These are phyloP conservation scores for Megaceryle maxima DNA, from an alignment of 2,113 vertebrate genomes.

Conservation along the genomic window DNA sequence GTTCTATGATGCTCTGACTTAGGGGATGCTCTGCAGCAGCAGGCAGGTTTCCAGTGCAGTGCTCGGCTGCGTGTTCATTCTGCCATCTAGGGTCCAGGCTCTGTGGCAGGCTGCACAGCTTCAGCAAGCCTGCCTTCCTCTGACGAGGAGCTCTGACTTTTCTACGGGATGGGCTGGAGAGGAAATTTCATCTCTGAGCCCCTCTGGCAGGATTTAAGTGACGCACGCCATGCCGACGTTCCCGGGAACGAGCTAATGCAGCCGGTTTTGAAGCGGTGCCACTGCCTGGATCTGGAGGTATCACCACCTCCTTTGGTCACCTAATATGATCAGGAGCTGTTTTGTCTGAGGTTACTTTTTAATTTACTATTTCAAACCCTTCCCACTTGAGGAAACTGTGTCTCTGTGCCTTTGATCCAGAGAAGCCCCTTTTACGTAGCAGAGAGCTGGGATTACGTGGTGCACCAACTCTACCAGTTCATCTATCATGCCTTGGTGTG, in stretches of 20 bases:
- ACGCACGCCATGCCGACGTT: accelerated
- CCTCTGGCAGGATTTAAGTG: background rate
- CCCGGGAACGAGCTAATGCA: background rate
- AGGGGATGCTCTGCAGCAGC: background rate
- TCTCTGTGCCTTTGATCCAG: background rate
- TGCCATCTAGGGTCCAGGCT: constrained; percentile 51
- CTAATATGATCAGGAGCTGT: background rate
- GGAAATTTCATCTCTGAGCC: background rate
- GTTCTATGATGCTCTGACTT: background rate
- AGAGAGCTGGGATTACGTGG: accelerated
- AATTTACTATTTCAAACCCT: background rate
- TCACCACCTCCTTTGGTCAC: background rate
- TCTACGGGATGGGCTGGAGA: background rate
- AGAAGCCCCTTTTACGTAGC: accelerated
- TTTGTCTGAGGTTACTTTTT: background rate
- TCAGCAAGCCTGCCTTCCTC: background rate
- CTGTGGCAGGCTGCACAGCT: background rate
- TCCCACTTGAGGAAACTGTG: background rate
- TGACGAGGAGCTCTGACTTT: background rate
- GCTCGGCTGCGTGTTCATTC: background rate
- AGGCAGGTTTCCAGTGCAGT: accelerated
- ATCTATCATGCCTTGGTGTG: accelerated
- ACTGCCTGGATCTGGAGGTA: background rate
- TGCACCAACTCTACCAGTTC: background rate
- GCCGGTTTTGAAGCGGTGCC: background rate